Evolutionary conservation across 2,888 invertebrate species (phyloP).

Genomic region (Cerastis rubricosa): DNA sequence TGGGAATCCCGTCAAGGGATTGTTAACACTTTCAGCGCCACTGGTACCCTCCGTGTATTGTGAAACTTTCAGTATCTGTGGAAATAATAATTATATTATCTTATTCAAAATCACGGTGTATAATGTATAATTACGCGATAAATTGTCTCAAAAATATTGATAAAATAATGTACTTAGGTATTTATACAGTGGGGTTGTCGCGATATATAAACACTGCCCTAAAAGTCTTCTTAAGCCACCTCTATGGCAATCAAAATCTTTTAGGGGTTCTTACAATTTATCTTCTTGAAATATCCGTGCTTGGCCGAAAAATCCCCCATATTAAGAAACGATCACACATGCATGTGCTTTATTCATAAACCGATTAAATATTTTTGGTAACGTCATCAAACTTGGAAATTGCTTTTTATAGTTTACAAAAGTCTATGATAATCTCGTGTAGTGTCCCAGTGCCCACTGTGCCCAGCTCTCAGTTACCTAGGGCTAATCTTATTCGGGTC

Average conservation of each 20-base stretch:
- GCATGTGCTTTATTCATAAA: neutral
- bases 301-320: neutral
- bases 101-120: neutral
- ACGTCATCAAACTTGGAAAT: constrained; percentile 18
- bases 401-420: constrained; percentile 34
- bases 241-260: no score
- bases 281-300: neutral
- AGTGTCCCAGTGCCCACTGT: constrained; percentile 14
- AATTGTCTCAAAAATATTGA: neutral
- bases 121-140: neutral
- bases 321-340: neutral
- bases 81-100: no score
- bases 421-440: constrained; percentile 23
- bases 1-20: neutral
- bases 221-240: no score
- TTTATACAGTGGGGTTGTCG: no score
- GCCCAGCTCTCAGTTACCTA: constrained; percentile 39
- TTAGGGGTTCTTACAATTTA: neutral
- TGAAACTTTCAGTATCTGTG: neutral
- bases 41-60: neutral
- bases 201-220: neutral
- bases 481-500: constrained; percentile 62
- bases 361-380: neutral
- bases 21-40: neutral
- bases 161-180: neutral